A percentile compares a stretch with the other conserved stretches of the same genome.
Evolutionary conservation across 1,140 invertebrate species (phyloP).

Genomic region (Diplogasteroides magnus): DNA sequence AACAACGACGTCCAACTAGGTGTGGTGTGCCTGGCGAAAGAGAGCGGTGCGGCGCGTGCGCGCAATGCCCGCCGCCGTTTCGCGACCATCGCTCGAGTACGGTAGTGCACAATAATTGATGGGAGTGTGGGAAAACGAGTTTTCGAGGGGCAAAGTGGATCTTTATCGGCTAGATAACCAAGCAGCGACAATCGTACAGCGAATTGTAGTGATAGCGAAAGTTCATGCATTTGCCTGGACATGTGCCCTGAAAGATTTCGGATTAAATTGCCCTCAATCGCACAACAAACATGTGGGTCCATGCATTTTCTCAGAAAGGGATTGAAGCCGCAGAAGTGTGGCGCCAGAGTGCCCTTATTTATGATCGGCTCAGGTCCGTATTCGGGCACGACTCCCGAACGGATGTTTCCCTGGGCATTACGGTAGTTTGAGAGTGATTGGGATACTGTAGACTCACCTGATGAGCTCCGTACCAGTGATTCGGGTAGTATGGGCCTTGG

Average conservation of each 20-base stretch:
- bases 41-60: not conserved
- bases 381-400: conserved; percentile 30
- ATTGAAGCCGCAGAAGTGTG: conserved; percentile 36
- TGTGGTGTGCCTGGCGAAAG: not conserved
- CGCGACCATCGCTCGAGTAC: not conserved
- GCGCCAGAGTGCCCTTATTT: conserved; percentile 29
- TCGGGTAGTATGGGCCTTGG: conserved; percentile 28
- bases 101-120: not conserved
- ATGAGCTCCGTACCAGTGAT: conserved; percentile 36
- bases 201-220: conserved; percentile 36
- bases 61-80: not conserved
- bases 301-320: conserved; percentile 34
- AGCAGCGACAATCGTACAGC: conserved; percentile 33
- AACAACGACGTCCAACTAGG: too few relatives aligned
- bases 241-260: not conserved
- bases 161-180: conserved; percentile 19
- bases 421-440: not conserved
- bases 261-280: not conserved
- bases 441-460: conserved; percentile 16
- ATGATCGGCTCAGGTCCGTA: conserved; percentile 20
- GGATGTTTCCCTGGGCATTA: conserved; percentile 27
- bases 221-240: conserved; percentile 35
- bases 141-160: too few relatives aligned
- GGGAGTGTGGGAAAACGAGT: not conserved
- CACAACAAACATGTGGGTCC: conserved; percentile 27